Evolutionary conservation across 2,797 vertebrate genomes (phyloP).

Genomic region (Eulemur albifrons): DNA sequence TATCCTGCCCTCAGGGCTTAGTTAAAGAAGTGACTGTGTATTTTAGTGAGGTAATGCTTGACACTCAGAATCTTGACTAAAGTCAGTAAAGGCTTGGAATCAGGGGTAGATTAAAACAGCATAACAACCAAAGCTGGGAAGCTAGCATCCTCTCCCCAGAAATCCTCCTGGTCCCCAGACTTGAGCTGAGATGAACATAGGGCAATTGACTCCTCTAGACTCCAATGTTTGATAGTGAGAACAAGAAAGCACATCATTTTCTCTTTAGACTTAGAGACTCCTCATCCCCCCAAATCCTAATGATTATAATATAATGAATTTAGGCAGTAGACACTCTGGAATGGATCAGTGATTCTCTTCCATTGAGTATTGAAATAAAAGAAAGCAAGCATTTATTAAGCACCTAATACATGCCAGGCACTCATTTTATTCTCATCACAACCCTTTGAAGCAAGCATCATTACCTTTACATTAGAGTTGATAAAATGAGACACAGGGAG

Average conservation of each 20-base stretch:
- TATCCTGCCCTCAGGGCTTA: background rate
- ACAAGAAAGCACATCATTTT: background rate
- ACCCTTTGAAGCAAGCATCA: background rate
- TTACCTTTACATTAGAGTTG: background rate
- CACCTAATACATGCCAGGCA: background rate
- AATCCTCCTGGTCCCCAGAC: background rate
- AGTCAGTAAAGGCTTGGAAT: conserved; percentile 33
- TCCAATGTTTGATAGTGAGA: background rate
- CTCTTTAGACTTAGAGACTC: background rate
- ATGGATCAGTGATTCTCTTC: background rate
- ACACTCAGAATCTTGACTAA: conserved; percentile 25
- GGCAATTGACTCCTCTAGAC: background rate
- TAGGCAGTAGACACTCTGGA: background rate
- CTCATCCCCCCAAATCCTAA: background rate
- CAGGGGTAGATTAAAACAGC: conserved; percentile 33
- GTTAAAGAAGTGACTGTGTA: conserved; percentile 32
- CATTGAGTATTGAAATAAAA: conserved; percentile 12
- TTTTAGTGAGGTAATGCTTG: conserved; percentile 48
- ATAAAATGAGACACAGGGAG: background rate
- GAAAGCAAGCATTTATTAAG: background rate
- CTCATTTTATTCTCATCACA: background rate
- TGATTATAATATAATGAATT: conserved; percentile 8
- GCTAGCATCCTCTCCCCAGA: background rate
- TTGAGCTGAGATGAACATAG: background rate
- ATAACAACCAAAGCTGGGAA: background rate